Evolutionary conservation across 92 coral and sea anemone species (phyloP).

Genomic region (Galaxea fascicularis): DNA sequence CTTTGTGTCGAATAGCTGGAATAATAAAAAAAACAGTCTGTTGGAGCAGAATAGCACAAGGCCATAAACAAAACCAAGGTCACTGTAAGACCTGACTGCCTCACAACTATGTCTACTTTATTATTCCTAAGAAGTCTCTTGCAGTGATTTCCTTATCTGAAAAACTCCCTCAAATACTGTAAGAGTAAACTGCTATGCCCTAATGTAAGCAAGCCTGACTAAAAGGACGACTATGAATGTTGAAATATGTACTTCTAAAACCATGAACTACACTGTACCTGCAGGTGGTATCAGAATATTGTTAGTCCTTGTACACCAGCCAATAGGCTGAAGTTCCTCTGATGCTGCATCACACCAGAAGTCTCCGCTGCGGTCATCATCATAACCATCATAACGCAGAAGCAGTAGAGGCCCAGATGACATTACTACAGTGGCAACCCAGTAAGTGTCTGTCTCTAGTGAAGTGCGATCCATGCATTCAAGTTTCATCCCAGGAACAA

Average conservation of each 20-base stretch:
- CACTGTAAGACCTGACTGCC: no score
- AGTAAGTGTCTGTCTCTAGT: slow-evolving; percentile 68
- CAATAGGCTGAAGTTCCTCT: slow-evolving; percentile 82
- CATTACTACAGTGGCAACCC: slow-evolving; percentile 90
- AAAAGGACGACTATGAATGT: not conserved
- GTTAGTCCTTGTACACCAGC: slow-evolving; percentile 84
- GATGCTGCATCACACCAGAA: slow-evolving; percentile 87
- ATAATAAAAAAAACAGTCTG: slow-evolving; percentile 2
- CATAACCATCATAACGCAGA: slow-evolving; percentile 85
- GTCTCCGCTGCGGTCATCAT: slow-evolving; percentile 88
- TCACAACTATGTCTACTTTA: no score
- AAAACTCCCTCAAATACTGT: no score
- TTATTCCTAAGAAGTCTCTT: no score
- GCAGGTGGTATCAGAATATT: slow-evolving; percentile 84
- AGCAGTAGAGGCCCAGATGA: slow-evolving; percentile 86
- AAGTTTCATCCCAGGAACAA: slow-evolving; percentile 83
- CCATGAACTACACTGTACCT: slow-evolving; percentile 40
- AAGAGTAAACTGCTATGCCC: no score
- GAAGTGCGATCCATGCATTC: slow-evolving; percentile 78
- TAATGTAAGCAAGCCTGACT: no score
- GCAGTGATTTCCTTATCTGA: no score
- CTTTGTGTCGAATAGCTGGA: slow-evolving; percentile 84
- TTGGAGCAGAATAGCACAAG: not conserved
- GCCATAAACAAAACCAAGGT: no score
- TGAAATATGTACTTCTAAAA: no score